phyloP scores from a whole-genome alignment of 1,140 invertebrate species.

The Nasonia giraulti region DNA sequence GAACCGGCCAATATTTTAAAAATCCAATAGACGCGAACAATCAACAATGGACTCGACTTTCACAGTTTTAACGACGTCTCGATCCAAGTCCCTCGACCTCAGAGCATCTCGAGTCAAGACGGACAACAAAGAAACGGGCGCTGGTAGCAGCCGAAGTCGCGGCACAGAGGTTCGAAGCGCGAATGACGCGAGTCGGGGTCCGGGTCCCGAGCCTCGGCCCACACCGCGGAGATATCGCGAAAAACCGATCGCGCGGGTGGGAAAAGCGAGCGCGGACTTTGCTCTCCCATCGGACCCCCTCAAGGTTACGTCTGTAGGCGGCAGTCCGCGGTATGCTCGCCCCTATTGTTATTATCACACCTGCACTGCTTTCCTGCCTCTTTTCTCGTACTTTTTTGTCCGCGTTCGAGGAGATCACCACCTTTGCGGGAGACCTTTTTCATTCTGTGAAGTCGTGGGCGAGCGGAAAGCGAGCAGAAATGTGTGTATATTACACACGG shows the following conservation, averaged over 20 bases:
- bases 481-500: neutral
- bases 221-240: neutral
- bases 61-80: neutral
- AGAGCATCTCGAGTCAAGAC: neutral
- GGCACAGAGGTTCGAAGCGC: neutral
- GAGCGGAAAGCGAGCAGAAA: too few relatives aligned
- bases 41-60: neutral
- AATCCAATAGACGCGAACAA: neutral
- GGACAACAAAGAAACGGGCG: neutral
- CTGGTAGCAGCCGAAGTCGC: neutral
- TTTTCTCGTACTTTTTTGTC: neutral
- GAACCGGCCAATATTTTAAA: neutral
- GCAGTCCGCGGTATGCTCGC: neutral
- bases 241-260: neutral
- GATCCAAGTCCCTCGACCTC: neutral
- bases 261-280: constrained; percentile 21
- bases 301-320: constrained; percentile 1
- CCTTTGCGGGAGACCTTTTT: neutral
- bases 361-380: neutral
- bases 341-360: neutral
- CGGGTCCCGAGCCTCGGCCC: neutral
- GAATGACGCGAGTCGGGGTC: neutral
- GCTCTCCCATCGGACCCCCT: neutral
- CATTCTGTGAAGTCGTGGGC: neutral
- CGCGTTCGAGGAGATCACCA: neutral